Percentiles rank a stretch among this genome's conserved stretches.
Conservation (phyloP, 2,888 invertebrate genomes). For the Arge pagana region DNA sequence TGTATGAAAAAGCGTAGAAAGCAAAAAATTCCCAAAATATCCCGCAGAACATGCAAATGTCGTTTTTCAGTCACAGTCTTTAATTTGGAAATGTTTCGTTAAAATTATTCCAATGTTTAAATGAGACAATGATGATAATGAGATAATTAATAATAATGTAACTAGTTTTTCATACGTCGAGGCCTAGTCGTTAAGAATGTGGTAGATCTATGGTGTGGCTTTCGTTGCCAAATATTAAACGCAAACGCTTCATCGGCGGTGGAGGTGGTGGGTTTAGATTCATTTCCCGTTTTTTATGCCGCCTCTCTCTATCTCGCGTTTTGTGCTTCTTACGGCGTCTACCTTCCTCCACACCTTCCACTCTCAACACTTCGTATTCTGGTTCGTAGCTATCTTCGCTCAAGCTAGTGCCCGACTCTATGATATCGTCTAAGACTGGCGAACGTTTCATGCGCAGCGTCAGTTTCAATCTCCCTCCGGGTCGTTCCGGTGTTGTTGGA, state of each 20-base stretch:
- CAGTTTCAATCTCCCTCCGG: conserved; percentile 70
- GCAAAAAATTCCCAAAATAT: no score
- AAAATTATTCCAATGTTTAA: conserved; percentile 6
- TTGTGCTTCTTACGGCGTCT: conserved; percentile 64
- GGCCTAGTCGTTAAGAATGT: conserved; percentile 61
- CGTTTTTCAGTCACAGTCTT: conserved; percentile 6
- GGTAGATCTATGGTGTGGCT: conserved; percentile 88
- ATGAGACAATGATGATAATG: conserved; percentile 13
- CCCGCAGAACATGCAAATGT: no score
- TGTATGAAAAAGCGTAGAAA: no score
- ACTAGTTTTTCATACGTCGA: conserved; percentile 13
- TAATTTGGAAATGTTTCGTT: conserved; percentile 17
- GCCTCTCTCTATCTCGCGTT: conserved; percentile 65
- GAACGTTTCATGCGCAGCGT: conserved; percentile 87
- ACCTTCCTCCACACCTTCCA: conserved; percentile 73
- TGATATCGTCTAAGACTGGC: conserved; percentile 81
- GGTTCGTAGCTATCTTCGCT: conserved; percentile 71
- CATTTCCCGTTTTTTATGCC: conserved; percentile 61
- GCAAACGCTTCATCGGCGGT: conserved; percentile 81
- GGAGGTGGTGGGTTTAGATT: conserved; percentile 65
- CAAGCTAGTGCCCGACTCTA: conserved; percentile 76
- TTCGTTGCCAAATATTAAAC: conserved; percentile 87
- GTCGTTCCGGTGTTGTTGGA: conserved; percentile 64
- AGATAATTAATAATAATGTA: conserved; percentile 14
- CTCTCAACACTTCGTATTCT: conserved; percentile 82